Base-by-base conservation (phyloP, 2,888 invertebrate species). In the Pedicia rivosa region DNA sequence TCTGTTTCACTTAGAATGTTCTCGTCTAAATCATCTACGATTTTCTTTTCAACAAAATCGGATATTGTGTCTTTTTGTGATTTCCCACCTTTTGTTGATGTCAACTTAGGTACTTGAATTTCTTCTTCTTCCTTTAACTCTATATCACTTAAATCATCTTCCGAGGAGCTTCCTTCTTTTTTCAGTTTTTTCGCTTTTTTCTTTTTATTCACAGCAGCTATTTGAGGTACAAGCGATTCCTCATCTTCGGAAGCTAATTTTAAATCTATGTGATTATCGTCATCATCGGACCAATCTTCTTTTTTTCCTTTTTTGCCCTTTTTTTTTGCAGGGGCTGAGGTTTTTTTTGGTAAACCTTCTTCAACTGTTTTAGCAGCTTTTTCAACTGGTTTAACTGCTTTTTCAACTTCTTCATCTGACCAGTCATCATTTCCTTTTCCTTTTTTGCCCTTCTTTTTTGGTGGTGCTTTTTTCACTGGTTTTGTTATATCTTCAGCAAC, bases 281-380 rank as follows among this genome's bases (percentile, higher is more conserved):
- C 46, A 37, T 70, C 68, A 43, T 68, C 70, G 38, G 68, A 66
- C 47, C 66, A 66, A 41, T 66, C 67, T 30, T 54, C 64, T 41
- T 58, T 62, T 45, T 68, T 70, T 10, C 66, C 66, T 56, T 69
- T 69, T 33, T 57, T 59, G 1, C 51, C 50, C 36, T 48, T 48
- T 30, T 50, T 48, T 39, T 43, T 46, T 5, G 39, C 39, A 39
- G 28, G 29, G 14, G 17, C 27, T 15, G 40, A 39, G 10, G 28
- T 19, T 13, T 43, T 44, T 25, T 35, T 35, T 28, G 35, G 29
- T 13, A 29, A 15, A 20, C 40, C 38, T 30, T 38, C 43, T 7
- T 42, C 40, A 30, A 44, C 42, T 32, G 40, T 39, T 26, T 13
- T 35, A 14, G 24, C 15, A n/a, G 31, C 31, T 35, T 37, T 42